These are phyloP conservation scores for Drosophila nigromelanica DNA, from an alignment of 1,140 invertebrate species.

Conservation along the genomic window DNA sequence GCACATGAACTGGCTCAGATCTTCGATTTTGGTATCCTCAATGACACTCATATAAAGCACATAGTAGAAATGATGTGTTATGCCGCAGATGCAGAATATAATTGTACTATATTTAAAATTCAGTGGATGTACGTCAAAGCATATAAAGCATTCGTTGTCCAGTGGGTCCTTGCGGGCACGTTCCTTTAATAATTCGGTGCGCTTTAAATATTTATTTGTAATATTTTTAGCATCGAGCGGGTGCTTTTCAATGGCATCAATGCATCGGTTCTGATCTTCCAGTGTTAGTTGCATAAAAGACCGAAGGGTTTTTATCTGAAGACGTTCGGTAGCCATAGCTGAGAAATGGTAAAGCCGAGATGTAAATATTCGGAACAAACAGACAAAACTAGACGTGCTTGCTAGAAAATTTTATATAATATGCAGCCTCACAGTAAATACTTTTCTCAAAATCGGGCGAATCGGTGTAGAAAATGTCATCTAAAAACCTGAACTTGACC, in stretches of 20 bases:
- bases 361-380: not conserved
- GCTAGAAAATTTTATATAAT: not conserved
- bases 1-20: conserved; percentile 25
- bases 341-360: not conserved
- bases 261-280: conserved; percentile 12
- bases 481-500: conserved; percentile 46
- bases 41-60: conserved; percentile 39
- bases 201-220: conserved; percentile 46
- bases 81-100: conserved; percentile 38
- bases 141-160: conserved; percentile 45
- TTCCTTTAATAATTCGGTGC: not conserved
- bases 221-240: conserved; percentile 20
- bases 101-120: conserved; percentile 30
- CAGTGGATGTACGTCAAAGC: conserved; percentile 33
- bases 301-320: conserved; percentile 6
- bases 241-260: not conserved
- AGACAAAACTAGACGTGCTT: not conserved
- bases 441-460: too few relatives aligned
- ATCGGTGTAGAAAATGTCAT: not conserved
- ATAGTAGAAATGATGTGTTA: conserved; percentile 26
- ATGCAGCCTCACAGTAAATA: not conserved
- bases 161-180: not conserved
- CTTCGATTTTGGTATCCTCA: conserved; percentile 30
- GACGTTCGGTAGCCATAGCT: conserved; percentile 10
- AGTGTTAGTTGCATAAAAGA: conserved; percentile 18